These are phyloP conservation scores for Paramuricea clavata DNA, from an alignment of 92 coral and sea anemone genomes.

Conservation along the genomic window DNA sequence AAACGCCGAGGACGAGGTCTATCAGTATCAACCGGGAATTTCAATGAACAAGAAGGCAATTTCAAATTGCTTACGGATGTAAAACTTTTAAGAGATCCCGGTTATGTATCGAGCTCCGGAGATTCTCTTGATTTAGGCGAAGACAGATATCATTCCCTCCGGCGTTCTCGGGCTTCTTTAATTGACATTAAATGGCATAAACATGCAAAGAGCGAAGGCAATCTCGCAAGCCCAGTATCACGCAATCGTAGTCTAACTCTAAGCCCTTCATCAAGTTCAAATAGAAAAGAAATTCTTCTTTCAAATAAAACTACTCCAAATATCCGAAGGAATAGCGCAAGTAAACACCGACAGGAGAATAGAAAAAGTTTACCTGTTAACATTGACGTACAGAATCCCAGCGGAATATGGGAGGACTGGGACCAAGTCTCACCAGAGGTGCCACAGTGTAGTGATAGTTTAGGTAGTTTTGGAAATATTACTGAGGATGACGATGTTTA, in stretches of 20 bases:
- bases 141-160: conserved; percentile 78
- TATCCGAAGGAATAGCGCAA: not conserved
- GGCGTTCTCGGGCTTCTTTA: conserved; percentile 79
- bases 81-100: conserved; percentile 46
- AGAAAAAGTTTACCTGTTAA: not conserved
- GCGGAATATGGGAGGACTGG: not conserved
- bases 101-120: conserved; percentile 42
- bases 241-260: conserved; percentile 11
- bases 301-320: not conserved
- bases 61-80: conserved; percentile 48
- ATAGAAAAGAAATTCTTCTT: not conserved
- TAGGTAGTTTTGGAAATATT: not conserved
- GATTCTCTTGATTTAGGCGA: conserved; percentile 40
- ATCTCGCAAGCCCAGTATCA: conserved; percentile 31
- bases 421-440: not conserved
- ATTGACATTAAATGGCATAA: conserved; percentile 52
- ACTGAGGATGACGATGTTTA: conserved; percentile 40
- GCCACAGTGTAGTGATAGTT: not conserved
- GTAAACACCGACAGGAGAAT: not conserved
- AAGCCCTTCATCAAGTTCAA: not conserved
- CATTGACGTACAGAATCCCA: not conserved
- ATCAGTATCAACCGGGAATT: conserved; percentile 43
- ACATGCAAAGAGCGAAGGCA: conserved; percentile 33
- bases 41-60: conserved; percentile 30
- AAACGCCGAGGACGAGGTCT: conserved; percentile 15